A percentile compares a stretch with the other conserved stretches of the same genome.
These are phyloP conservation scores for Tenthredo mesomela DNA, from an alignment of 2,888 invertebrate species.

Conservation along the genomic window DNA sequence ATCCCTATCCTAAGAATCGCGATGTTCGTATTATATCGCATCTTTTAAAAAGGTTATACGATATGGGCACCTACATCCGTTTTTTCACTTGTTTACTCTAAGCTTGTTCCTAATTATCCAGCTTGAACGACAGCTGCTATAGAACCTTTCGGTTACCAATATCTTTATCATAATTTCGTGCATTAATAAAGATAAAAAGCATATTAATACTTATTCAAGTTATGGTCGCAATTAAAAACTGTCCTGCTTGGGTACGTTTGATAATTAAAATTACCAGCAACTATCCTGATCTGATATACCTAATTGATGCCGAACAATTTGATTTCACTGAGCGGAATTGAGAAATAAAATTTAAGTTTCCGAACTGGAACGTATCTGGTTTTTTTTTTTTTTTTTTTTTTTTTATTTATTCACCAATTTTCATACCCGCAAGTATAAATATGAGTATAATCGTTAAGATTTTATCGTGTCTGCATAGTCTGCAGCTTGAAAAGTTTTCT, in stretches of 20 bases:
- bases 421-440: neutral
- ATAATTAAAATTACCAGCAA: neutral
- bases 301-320: neutral
- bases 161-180: neutral
- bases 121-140: neutral
- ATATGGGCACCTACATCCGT: neutral
- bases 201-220: neutral
- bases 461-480: neutral
- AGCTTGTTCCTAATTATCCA: neutral
- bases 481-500: constrained; percentile 56
- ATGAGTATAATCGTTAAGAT: neutral
- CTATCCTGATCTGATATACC: neutral
- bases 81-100: neutral
- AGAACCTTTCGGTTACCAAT: neutral
- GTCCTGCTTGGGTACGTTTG: neutral
- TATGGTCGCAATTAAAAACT: neutral
- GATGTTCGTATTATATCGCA: no score
- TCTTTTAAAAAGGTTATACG: neutral
- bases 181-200: constrained; percentile 3
- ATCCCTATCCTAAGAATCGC: no score
- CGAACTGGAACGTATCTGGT: neutral
- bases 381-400: no score
- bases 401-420: neutral
- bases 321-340: neutral
- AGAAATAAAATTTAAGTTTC: neutral